Percentiles rank a stretch among this genome's conserved stretches.
Evolutionary conservation across 2,113 vertebrate genomes (phyloP).

Genomic region (Pampusana beccarii): DNA sequence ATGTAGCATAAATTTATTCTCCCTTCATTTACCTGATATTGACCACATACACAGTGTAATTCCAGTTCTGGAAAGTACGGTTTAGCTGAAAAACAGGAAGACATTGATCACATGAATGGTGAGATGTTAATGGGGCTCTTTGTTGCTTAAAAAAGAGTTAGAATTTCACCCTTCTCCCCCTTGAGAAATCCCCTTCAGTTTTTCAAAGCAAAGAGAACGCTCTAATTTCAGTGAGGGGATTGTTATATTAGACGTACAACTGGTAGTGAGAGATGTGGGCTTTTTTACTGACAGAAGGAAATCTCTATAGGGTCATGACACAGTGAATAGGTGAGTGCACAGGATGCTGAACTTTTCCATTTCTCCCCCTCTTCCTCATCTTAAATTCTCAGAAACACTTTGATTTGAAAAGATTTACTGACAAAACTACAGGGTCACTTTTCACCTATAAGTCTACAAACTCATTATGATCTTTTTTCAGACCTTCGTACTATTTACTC

Average conservation of each 20-base stretch:
- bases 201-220: background rate
- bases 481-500: background rate
- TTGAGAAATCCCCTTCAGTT: background rate
- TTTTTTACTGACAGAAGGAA: background rate
- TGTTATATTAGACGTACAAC: background rate
- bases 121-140: background rate
- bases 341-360: background rate
- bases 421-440: background rate
- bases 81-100: conserved; percentile 86
- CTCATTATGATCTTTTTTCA: background rate
- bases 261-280: background rate
- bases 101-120: background rate
- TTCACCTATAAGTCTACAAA: background rate
- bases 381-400: background rate
- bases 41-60: conserved; percentile 79
- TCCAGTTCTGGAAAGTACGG: conserved; percentile 88
- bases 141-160: background rate
- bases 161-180: background rate
- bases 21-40: conserved; percentile 84
- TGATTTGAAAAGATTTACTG: background rate
- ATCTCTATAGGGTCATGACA: background rate
- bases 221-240: background rate
- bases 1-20: background rate
- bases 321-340: background rate
- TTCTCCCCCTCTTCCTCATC: background rate